phyloP scores from a whole-genome alignment of 2,888 invertebrate species.

The Epirrita christyi region DNA sequence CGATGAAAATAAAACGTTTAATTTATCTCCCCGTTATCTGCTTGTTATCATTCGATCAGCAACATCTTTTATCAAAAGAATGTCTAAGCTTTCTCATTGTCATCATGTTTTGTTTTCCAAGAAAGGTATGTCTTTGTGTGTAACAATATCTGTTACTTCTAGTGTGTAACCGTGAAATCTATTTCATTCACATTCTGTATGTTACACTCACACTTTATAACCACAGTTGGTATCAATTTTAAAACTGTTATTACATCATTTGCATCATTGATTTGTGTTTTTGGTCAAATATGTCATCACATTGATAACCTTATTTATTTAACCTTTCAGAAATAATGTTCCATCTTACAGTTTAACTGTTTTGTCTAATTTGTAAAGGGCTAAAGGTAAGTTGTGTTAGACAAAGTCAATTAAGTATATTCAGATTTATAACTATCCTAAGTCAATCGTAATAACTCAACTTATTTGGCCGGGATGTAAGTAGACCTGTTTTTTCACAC shows the following conservation, averaged over 20 bases:
- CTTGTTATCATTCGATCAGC: conserved; percentile 67
- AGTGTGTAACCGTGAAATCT: conserved; percentile 13
- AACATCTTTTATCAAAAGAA: conserved; percentile 61
- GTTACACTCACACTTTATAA: not conserved
- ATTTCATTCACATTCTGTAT: conserved; percentile 31
- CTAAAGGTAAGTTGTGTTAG: conserved; percentile 4
- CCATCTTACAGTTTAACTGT: not conserved
- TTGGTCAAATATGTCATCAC: conserved; percentile 34
- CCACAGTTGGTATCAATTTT: too few relatives aligned
- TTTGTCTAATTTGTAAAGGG: not conserved
- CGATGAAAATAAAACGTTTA: conserved; percentile 47
- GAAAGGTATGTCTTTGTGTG: conserved; percentile 64
- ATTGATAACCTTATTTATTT: conserved; percentile 54
- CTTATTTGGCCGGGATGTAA: too few relatives aligned
- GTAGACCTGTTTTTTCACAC: too few relatives aligned
- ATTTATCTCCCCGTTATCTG: conserved; percentile 76
- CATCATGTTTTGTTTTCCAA: conserved; percentile 73
- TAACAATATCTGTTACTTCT: too few relatives aligned
- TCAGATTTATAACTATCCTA: too few relatives aligned
- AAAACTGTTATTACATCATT: conserved; percentile 5
- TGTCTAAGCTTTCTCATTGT: conserved; percentile 42
- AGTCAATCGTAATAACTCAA: too few relatives aligned
- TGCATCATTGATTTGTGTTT: conserved; percentile 41
- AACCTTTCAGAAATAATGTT: conserved; percentile 37
- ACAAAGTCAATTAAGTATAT: not conserved